Evolutionary conservation across 2,113 vertebrate species (phyloP), one percentile per base, ranked within the genome.

Genomic region (Zapornia atra): DNA sequence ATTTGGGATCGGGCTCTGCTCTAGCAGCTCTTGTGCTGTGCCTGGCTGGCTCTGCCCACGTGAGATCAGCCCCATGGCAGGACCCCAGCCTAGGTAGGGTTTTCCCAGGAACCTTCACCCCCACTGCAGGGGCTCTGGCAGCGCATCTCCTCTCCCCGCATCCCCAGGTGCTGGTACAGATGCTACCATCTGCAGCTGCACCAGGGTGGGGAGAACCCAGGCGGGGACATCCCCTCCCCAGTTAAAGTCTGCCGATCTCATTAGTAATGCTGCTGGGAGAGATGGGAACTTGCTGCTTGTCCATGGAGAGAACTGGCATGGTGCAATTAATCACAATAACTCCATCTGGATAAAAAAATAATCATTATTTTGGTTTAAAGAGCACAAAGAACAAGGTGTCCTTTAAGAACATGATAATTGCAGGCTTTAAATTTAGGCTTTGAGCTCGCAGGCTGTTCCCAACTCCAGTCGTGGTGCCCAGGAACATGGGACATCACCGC

Each of bases 261-360:
- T 48, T 60, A 56, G 53, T 36, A 56, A 78, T 38, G 6, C 13
- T 13, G 16, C 51, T 44, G 57, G 56, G 61, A 77, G 80, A 82
- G 66, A 93, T 17, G 25, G 65, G 80, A 95, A 87, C 79, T 38
- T 9, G 19, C n/a, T 53, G 57, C 76, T 95, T 61, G 59, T 68
- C 73, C 50, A 24, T 1, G 15, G 70, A 79, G 82, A 88, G 44
- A 93, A 81, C 53, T 84, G 81, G 85, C 85, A 71, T 5, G 31
- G 44, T 86, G 69, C 86, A 63, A 96, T 83, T 96, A 96, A 96
- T 96, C 90, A 94, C 86, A 94, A 80, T 85, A 88, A 88, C 80
- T 86, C 93, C 89, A 92, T 96, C 93, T 97, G 94, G 87, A 76
- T 76, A 57, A 50, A 33, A 34, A 33, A 33, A 44, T 12, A 75